These are phyloP conservation scores for Venusia cambrica DNA, from an alignment of 2,888 invertebrate species.

Conservation along the genomic window DNA sequence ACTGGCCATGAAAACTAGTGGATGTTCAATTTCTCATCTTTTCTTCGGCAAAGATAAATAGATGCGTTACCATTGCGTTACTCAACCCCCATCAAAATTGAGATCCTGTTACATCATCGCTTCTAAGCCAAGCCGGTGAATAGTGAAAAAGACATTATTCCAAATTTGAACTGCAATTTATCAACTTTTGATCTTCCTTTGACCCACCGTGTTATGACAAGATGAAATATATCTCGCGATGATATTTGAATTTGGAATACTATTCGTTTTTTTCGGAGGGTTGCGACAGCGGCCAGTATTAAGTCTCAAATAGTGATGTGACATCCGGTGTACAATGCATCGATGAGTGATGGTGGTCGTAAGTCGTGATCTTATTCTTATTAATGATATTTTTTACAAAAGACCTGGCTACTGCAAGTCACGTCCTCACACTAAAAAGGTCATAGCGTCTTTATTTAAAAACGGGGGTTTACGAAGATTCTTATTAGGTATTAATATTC, in stretches of 20 bases:
- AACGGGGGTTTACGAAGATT: no score
- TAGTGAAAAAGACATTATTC: slow-evolving; percentile 80
- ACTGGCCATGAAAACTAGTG: no score
- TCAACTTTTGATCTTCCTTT: slow-evolving; percentile 72
- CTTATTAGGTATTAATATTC: no score
- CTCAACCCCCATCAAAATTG: slow-evolving; percentile 44
- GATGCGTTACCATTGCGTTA: slow-evolving; percentile 23
- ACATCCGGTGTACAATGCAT: slow-evolving; percentile 66
- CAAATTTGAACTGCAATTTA: slow-evolving; percentile 78
- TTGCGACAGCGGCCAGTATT: slow-evolving; percentile 39
- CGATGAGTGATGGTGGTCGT: slow-evolving; percentile 61
- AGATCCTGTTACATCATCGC: slow-evolving; percentile 69
- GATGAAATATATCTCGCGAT: slow-evolving; percentile 76
- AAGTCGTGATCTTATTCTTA: slow-evolving; percentile 45
- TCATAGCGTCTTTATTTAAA: slow-evolving; percentile 4
- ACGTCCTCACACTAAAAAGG: slow-evolving; percentile 27
- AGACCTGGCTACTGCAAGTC: slow-evolving; percentile 49
- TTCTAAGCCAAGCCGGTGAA: slow-evolving; percentile 51
- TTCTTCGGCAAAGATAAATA: slow-evolving; percentile 26
- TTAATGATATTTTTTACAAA: slow-evolving; percentile 39
- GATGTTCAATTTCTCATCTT: slow-evolving; percentile 16
- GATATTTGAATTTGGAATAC: slow-evolving; percentile 69
- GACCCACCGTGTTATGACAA: slow-evolving; percentile 79
- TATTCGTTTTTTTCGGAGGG: slow-evolving; percentile 43
- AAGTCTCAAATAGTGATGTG: slow-evolving; percentile 56